These are phyloP conservation scores for Cryptus armator DNA, from an alignment of 2,888 invertebrate species.

Conservation along the genomic window DNA sequence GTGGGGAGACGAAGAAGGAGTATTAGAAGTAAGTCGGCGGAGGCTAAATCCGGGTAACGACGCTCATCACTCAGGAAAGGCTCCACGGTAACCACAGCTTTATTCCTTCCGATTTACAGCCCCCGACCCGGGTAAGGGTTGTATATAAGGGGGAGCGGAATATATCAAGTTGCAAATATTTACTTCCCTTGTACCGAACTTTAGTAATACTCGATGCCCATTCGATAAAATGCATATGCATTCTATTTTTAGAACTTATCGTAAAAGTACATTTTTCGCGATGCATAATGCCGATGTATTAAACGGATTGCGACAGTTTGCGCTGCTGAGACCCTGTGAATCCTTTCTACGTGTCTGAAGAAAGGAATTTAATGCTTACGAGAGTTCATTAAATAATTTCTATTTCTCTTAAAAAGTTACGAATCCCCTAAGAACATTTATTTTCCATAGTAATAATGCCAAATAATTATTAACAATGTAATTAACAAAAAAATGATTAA, in stretches of 20 bases:
- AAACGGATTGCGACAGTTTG: no score
- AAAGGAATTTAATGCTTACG: no score
- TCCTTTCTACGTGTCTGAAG: no score
- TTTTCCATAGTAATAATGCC: no score
- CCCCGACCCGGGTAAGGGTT: background rate
- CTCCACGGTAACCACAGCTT: conserved; percentile 11
- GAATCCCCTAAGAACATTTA: no score
- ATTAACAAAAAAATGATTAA: no score
- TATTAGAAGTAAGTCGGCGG: background rate
- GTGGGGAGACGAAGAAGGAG: background rate
- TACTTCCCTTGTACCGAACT: background rate
- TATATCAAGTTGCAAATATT: background rate
- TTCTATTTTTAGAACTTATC: background rate
- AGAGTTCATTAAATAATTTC: no score
- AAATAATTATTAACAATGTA: no score
- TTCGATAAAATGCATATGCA: background rate
- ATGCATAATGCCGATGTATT: no score
- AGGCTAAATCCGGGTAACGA: conserved; percentile 21
- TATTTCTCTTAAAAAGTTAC: no score
- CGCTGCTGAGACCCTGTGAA: no score
- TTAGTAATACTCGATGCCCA: background rate
- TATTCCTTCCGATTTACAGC: conserved; percentile 5
- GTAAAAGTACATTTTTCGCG: no score
- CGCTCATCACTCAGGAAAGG: conserved; percentile 14
- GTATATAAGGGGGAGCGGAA: background rate